Evolutionary conservation across 2,797 vertebrate genomes (phyloP).

Genomic region (Anableps anableps): DNA sequence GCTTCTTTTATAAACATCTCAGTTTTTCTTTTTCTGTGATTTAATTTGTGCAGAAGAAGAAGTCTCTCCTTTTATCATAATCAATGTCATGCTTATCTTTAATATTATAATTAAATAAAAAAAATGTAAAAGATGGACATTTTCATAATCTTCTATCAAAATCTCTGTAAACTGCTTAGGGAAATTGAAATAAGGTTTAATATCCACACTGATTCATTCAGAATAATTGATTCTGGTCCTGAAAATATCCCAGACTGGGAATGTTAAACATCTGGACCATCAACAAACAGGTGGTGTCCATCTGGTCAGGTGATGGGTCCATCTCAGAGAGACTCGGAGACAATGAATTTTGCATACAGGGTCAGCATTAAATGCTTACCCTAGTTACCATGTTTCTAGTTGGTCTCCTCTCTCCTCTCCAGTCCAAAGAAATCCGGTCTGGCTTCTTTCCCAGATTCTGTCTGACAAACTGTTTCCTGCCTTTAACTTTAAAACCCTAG

Average conservation of each 20-base stretch:
- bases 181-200: too few species aligned
- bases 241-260: too few species aligned
- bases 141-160: too few species aligned
- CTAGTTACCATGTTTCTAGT: too few species aligned
- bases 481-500: background rate
- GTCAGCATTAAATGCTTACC: background rate
- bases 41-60: background rate
- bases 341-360: background rate
- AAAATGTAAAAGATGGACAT: too few species aligned
- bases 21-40: background rate
- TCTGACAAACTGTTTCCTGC: background rate
- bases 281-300: too few species aligned
- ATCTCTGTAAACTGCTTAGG: too few species aligned
- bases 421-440: background rate
- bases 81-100: background rate
- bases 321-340: background rate
- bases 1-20: background rate
- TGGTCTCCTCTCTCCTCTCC: background rate
- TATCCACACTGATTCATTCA: too few species aligned
- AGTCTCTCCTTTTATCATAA: background rate
- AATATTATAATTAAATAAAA: background rate
- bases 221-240: too few species aligned
- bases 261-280: too few species aligned
- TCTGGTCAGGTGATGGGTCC: background rate
- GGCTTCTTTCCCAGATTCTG: background rate